phyloP scores from a whole-genome alignment of 2,797 vertebrate species.

The Podarcis lilfordi region DNA sequence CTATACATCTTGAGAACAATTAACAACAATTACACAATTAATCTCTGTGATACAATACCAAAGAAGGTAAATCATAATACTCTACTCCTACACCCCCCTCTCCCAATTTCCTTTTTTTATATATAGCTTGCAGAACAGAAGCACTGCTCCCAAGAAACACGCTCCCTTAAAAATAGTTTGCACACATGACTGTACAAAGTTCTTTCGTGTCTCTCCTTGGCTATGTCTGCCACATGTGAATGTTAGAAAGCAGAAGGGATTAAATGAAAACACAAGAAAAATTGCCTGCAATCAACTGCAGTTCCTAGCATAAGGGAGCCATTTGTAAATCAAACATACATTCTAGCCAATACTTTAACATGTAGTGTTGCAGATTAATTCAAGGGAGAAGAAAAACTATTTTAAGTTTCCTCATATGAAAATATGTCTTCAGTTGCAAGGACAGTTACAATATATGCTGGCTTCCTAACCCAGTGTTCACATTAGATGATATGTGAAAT shows the following conservation, averaged over 20 bases:
- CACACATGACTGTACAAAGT: background rate
- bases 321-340: background rate
- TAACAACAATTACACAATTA: conserved; percentile 64
- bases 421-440: background rate
- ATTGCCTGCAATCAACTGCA: background rate
- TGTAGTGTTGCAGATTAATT: background rate
- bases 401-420: background rate
- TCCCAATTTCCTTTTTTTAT: background rate
- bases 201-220: background rate
- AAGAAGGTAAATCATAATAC: background rate
- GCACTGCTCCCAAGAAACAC: background rate
- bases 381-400: background rate
- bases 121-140: background rate
- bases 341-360: background rate
- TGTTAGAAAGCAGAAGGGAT: conserved; percentile 3
- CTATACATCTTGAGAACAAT: conserved; percentile 59
- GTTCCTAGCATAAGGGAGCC: conserved; percentile 12
- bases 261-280: conserved; percentile 1
- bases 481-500: background rate
- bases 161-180: background rate
- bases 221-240: conserved; percentile 10
- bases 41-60: conserved; percentile 38
- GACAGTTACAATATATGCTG: background rate
- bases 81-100: background rate
- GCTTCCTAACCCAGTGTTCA: background rate